Base-by-base conservation (phyloP, 2,797 vertebrate genomes). In the Rhodeus uyekii region DNA sequence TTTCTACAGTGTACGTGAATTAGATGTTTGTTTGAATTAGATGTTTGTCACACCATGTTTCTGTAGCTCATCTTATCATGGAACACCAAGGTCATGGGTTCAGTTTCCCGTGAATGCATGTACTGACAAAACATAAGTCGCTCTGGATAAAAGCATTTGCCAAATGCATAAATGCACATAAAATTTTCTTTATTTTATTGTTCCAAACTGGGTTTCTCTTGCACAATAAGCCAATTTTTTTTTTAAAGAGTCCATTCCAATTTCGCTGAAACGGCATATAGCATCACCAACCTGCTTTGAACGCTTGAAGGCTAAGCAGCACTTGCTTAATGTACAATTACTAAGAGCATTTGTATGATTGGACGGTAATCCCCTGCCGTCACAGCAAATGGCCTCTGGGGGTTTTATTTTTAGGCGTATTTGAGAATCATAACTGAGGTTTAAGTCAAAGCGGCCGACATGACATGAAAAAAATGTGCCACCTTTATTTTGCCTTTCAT, bases 311-410 rank as follows among this genome's bases (percentile, higher is more conserved):
- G 63, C 86, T 85, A 86, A 88, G 86, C 86, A 84, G 84, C 88
- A 86, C 88, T 92, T 90, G 88, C 86, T 85, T 90, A 85, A 91
- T 91, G 85, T 91, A 88, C 88, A 92, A 90, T 91, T 91, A 92
- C 88, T 89, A 74, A 88, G 87, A 88, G 90, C 92, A 91, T 92
- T 94, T 93, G 86, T 88, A 85, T 89, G 93, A 94, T 94, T 93
- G 91, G 84, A 92, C 80, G 75, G 61, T 94, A 95, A 95, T 94
- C 94, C 92, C 42, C 68, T 67, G 82, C 89, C 88, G 87, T 89
- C 85, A 88, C 84, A 89, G 86, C 83, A 84, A 90, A 91, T 85
- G 89, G 86, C 85, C 69, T 82, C 68, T 2, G 69, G 16, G 48
- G 50, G 0, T 76, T 88, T 88, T 92, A 92, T 93, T 91, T 93